Evolutionary conservation across 2,888 invertebrate species (phyloP).

Genomic region (Dione juno): DNA sequence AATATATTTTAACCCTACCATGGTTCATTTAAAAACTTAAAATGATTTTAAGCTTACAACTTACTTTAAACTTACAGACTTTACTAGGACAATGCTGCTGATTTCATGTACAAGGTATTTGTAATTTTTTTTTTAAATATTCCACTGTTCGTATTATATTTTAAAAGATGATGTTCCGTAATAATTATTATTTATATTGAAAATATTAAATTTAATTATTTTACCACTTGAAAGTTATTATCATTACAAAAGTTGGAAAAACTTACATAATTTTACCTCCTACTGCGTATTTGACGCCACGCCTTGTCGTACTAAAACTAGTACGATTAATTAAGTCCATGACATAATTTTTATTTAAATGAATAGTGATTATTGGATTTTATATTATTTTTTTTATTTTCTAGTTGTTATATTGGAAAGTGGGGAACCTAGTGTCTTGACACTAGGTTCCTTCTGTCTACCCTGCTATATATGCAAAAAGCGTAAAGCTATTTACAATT

Average conservation of each 20-base stretch:
- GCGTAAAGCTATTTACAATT: no score
- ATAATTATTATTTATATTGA: neutral
- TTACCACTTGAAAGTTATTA: neutral
- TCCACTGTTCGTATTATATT: no score
- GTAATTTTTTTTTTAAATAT: no score
- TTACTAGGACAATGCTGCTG: no score
- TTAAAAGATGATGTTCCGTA: no score
- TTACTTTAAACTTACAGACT: no score
- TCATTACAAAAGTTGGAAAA: neutral
- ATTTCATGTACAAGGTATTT: no score
- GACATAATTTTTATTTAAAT: neutral
- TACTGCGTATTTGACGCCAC: conserved; percentile 1
- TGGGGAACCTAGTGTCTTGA: neutral
- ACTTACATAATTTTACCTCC: neutral
- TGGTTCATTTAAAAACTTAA: no score
- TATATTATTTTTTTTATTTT: neutral
- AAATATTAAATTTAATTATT: neutral
- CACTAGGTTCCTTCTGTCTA: neutral
- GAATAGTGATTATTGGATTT: neutral
- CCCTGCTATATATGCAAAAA: neutral
- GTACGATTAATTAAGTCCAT: neutral
- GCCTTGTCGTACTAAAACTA: neutral
- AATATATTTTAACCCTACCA: no score
- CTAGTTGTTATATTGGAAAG: neutral
- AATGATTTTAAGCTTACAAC: no score